Conservation (phyloP, 2,797 vertebrate genomes). For the Acanthurus leucopareius region DNA sequence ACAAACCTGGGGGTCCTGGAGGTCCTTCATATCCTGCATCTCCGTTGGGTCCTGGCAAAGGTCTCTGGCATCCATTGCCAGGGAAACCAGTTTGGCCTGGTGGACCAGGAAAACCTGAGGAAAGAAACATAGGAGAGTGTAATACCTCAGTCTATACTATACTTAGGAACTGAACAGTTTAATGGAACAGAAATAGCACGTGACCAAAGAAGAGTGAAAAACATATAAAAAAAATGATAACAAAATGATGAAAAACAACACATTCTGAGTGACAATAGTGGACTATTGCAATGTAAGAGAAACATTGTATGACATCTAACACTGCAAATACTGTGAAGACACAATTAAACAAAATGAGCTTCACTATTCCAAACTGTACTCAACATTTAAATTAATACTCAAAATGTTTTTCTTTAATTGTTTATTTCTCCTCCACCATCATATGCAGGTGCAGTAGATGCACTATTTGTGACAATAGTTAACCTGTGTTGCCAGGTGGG, state of each 20-base stretch:
- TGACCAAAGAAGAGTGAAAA: background rate
- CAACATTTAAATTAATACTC: background rate
- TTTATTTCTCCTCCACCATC: background rate
- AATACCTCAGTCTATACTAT: background rate
- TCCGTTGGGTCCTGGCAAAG: slow-evolving; percentile 41
- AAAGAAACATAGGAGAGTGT: slow-evolving; percentile 5
- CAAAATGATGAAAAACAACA: background rate
- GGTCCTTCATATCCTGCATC: slow-evolving; percentile 63
- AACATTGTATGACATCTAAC: background rate
- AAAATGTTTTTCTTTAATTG: background rate
- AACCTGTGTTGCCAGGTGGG: slow-evolving; percentile 62
- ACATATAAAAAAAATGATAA: background rate
- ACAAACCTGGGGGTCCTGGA: slow-evolving; percentile 58
- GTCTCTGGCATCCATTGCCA: slow-evolving; percentile 32
- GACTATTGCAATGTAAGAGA: background rate
- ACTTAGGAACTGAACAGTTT: background rate
- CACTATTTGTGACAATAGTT: slow-evolving; percentile 3
- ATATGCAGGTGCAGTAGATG: background rate
- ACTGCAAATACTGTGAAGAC: background rate
- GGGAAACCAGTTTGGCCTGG: slow-evolving; percentile 59
- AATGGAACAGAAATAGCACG: background rate
- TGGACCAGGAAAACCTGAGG: slow-evolving; percentile 55
- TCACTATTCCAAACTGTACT: background rate
- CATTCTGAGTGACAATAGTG: background rate
- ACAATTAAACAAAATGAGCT: background rate